phyloP scores from a whole-genome alignment of 2,888 invertebrate species.

The Carterocephalus palaemon region DNA sequence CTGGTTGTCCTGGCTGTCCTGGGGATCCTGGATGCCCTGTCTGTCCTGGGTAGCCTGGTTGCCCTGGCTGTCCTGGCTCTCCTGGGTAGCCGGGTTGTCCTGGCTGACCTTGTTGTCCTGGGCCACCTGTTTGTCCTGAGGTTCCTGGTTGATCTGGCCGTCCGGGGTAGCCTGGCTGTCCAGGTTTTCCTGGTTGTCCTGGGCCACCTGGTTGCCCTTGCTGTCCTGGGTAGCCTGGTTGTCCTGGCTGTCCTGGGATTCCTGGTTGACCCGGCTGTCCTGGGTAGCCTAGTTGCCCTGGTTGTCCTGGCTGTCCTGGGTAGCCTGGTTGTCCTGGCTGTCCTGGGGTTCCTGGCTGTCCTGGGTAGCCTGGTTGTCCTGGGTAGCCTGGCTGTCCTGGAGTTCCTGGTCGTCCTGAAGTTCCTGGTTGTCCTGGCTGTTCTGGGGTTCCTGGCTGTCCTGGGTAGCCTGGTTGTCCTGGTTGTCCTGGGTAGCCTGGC shows the following conservation, averaged over 20 bases:
- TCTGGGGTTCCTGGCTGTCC: constrained; percentile 21
- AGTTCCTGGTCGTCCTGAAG: constrained; percentile 36
- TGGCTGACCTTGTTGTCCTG: constrained; percentile 3
- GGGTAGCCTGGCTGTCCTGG: constrained; percentile 48
- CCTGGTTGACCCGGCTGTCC: neutral
- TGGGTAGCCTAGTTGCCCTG: neutral
- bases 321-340: constrained; percentile 25
- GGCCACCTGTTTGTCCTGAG: neutral
- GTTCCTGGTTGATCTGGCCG: neutral
- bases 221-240: neutral
- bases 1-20: constrained; percentile 57
- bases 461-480: constrained; percentile 39
- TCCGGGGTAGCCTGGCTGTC: constrained; percentile 8
- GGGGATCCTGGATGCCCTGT: constrained; percentile 58
- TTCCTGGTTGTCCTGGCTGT: constrained; percentile 25
- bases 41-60: constrained; percentile 55
- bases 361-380: constrained; percentile 30
- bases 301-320: constrained; percentile 26
- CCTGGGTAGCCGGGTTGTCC: constrained; percentile 39
- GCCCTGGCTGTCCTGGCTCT: constrained; percentile 35
- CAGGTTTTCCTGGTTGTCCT: constrained; percentile 14
- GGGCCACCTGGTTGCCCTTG: neutral
- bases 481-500: constrained; percentile 37
- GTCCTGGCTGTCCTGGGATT: neutral
- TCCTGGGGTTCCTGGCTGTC: constrained; percentile 29